Base-by-base conservation (phyloP, 1,140 invertebrate species). In the Physella acuta region DNA sequence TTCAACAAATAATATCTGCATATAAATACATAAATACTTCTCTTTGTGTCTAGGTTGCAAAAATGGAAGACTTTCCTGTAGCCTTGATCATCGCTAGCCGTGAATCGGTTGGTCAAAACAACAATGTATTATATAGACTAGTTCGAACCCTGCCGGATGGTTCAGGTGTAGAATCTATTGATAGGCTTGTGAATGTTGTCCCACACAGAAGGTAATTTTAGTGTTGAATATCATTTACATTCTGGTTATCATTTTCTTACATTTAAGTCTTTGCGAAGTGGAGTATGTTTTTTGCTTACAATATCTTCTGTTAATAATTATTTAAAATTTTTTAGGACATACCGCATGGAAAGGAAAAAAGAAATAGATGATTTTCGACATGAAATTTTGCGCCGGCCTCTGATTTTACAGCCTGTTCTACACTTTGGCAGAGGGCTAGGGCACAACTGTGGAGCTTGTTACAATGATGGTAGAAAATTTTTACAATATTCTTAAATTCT, bases 401-500 rank as follows among this genome's bases (percentile, higher is more conserved):
- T 81, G n/a, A 77, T 82, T 11, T 49, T 82, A 39, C 80, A 82
- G 36, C 77, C 77, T 33, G 71, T 76, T 26, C 71, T 76, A 20
- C 72, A 76, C 28, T 68, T 74, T 61, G 78, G 79, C 8, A 64
- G 68, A n/a, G 80, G 80, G 0, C 52, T 80, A 16, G 70, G 62
- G 1, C 33, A 76, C 16, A 55, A 73, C 16, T 82, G 80, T 73
- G 75, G 75, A 14, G 56, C 77, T 2, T 75, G 72, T 61, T 74
- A 76, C 11, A 71, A 66, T 39, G 76, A 78, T 77, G 76, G 78
- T 79, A 69, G 62, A 58, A 72, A 63, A 11, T 14, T 44, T 3
- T 49, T 44, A 14, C 37, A n/a, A n/a, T n/a, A n/a, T n/a, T n/a
- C n/a, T n/a, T n/a, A n/a, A n/a, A n/a, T n/a, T n/a, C n/a, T n/a